These are phyloP conservation scores for Scomber colias DNA, from an alignment of 2,113 vertebrate genomes.

Conservation along the genomic window DNA sequence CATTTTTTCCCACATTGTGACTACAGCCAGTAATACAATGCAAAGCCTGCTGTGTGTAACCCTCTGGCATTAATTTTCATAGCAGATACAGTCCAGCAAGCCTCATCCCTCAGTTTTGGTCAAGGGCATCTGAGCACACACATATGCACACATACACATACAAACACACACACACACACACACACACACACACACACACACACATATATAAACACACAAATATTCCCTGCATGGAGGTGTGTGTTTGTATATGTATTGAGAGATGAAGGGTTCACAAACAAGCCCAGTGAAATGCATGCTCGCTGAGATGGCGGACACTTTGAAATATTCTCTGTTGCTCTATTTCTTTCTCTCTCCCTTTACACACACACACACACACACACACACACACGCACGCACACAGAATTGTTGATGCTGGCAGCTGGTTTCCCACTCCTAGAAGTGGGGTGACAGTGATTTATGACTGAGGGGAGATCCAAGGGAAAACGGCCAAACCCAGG, in stretches of 20 bases:
- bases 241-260: conserved; percentile 38
- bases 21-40: conserved; percentile 36
- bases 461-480: conserved; percentile 75
- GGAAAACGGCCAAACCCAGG: conserved; percentile 78
- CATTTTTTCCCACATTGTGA: conserved; percentile 7
- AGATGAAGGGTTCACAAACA: conserved; percentile 69
- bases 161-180: conserved; percentile 29
- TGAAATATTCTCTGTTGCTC: conserved; percentile 62
- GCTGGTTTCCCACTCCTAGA: conserved; percentile 76
- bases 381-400: conserved; percentile 1
- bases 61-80: conserved; percentile 73
- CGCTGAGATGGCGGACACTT: conserved; percentile 61
- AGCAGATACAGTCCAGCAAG: conserved; percentile 65
- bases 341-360: conserved; percentile 25
- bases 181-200: conserved; percentile 13
- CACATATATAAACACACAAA: conserved; percentile 43
- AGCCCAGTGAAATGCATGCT: conserved; percentile 55
- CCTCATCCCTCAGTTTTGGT: conserved; percentile 69
- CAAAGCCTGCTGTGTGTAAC: conserved; percentile 50
- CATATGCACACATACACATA: conserved; percentile 28
- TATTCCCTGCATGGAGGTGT: conserved; percentile 47
- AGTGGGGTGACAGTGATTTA: conserved; percentile 85
- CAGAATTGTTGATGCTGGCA: conserved; percentile 69
- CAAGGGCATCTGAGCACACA: conserved; percentile 71
- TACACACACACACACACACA: conserved; percentile 13